Evolutionary conservation across 2,113 vertebrate genomes (phyloP).

Genomic region (western clawed frog (Xenopus tropicalis)): DNA sequence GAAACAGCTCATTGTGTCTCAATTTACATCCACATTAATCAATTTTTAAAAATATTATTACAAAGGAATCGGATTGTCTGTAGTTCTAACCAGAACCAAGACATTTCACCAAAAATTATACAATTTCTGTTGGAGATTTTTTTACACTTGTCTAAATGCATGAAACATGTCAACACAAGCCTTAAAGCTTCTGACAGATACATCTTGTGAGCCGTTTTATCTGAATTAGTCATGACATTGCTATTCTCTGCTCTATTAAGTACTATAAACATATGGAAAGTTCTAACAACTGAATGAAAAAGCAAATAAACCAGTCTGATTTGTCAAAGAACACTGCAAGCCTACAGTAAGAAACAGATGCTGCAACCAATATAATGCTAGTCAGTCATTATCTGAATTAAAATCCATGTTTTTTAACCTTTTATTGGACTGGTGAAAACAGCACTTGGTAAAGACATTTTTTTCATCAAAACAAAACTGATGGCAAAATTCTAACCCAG

Average conservation of each 20-base stretch:
- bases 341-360: not conserved
- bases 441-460: too few species aligned
- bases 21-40: too few species aligned
- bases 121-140: not conserved
- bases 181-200: not conserved
- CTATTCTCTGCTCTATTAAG: conserved; percentile 6
- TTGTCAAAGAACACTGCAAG: not conserved
- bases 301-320: not conserved
- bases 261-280: not conserved
- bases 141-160: not conserved
- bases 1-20: too few species aligned
- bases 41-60: not conserved
- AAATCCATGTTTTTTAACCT: too few species aligned
- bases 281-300: not conserved
- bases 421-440: too few species aligned
- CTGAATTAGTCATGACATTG: conserved; percentile 2
- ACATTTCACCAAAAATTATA: too few species aligned
- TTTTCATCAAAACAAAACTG: too few species aligned
- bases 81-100: too few species aligned
- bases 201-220: not conserved
- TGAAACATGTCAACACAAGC: not conserved
- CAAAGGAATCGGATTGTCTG: too few species aligned
- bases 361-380: not conserved
- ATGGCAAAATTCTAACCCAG: too few species aligned
- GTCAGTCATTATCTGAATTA: not conserved